Percentiles rank a stretch among this genome's conserved stretches.
These are phyloP conservation scores for Epinotia brunnichana DNA, from an alignment of 2,888 invertebrate species.

Conservation along the genomic window DNA sequence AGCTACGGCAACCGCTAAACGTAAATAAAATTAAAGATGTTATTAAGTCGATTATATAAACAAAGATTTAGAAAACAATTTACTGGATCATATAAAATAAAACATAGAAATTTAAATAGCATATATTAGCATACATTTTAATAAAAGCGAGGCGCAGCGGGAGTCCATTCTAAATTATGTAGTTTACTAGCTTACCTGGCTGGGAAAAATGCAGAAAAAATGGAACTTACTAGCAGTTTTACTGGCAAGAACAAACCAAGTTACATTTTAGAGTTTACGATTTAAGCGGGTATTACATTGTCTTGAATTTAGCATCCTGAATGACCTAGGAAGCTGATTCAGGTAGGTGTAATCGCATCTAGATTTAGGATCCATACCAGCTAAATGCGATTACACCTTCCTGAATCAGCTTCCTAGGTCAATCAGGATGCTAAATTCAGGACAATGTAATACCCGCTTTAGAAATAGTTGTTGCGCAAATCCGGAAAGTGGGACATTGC, in stretches of 20 bases:
- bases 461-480: neutral
- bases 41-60: neutral
- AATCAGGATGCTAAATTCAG: too few relatives aligned
- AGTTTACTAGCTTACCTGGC: slow-evolving; percentile 47
- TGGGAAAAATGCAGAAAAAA: slow-evolving; percentile 35
- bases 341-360: too few relatives aligned
- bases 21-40: neutral
- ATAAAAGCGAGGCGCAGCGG: neutral
- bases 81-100: neutral
- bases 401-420: too few relatives aligned
- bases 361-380: too few relatives aligned
- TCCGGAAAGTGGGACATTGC: neutral
- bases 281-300: too few relatives aligned
- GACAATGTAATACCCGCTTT: too few relatives aligned
- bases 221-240: neutral
- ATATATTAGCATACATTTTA: slow-evolving; percentile 3
- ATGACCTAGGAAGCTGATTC: too few relatives aligned
- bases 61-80: neutral
- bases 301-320: too few relatives aligned
- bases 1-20: neutral
- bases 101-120: slow-evolving; percentile 1
- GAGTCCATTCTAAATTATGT: slow-evolving; percentile 51
- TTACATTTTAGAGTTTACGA: neutral
- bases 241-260: slow-evolving; percentile 4
- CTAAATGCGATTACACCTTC: too few relatives aligned